These are phyloP conservation scores for Amphimedon queenslandica DNA, from an alignment of 37 sponge, comb jelly and placozoan species.

Conservation along the genomic window DNA sequence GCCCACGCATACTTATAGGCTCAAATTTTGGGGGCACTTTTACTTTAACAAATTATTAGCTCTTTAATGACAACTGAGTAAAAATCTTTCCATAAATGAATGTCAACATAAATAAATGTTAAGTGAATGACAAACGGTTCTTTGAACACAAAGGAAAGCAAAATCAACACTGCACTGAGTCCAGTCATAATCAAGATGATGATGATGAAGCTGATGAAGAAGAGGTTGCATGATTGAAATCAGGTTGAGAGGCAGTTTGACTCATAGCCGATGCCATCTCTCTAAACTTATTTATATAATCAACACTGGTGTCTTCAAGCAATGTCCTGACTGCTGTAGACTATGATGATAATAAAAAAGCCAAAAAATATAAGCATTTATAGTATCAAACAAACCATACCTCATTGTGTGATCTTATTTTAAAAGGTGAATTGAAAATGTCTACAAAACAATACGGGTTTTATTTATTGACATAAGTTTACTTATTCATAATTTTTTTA, in stretches of 20 bases:
- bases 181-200: too few relatives aligned
- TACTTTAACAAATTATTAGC: too few relatives aligned
- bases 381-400: background rate
- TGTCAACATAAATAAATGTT: background rate
- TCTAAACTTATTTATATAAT: constrained; percentile 36
- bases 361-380: background rate
- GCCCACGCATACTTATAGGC: too few relatives aligned
- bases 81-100: background rate
- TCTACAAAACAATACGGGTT: background rate
- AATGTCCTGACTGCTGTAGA: constrained; percentile 7
- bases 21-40: too few relatives aligned
- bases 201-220: background rate
- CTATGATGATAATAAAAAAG: background rate
- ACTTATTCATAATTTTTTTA: too few relatives aligned
- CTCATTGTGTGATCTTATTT: background rate
- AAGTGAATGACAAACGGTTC: too few relatives aligned
- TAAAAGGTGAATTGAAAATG: background rate
- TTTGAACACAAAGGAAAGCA: too few relatives aligned
- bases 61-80: too few relatives aligned
- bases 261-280: constrained; percentile 41
- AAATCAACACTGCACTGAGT: too few relatives aligned
- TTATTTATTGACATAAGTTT: background rate
- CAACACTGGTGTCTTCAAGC: constrained; percentile 44
- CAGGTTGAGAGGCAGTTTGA: constrained; percentile 1
- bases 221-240: background rate